Base-by-base conservation (phyloP, 2,888 invertebrate species). In the Teleiodes luculella region DNA sequence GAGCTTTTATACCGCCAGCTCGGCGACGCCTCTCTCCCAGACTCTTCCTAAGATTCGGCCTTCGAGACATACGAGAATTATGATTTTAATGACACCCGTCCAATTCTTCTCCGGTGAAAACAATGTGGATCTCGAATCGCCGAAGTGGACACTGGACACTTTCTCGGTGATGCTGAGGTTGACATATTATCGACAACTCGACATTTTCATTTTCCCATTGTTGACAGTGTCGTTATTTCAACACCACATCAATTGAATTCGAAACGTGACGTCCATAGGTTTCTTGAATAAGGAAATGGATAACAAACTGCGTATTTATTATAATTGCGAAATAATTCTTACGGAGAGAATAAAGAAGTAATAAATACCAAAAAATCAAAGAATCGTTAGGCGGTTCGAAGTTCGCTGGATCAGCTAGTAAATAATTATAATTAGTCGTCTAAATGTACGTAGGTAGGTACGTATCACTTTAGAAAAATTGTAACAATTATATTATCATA, bases 1-100 rank as follows among this genome's bases (percentile, higher is more conserved):
- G 70, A 76, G 76, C 74, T 87, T 89, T 72, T 89, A 89, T 89
- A 89, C 78, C 60, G 72, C 72, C 76, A 72, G 72, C 58, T 74
- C 72, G 80, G 56, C 75, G 77, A 72, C 80, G 78, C 89, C 89
- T 83, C 89, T 88, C 88, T 88, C 88, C 87, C 83, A 76, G 76
- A 70, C 82, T 86, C 88, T 86, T 87, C 86, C 86, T 86, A 86
- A 87, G 76, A 83, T 83, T 85, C 82, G 89, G 89, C 89, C 89
- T 89, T 88, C 88, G 84, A 80, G 74, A 80, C 80, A 75, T 75
- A 72, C 73, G 86, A 87, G 88, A 87, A 86, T 88, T 89, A 88
- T 89, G 86, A 87, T 81, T 87, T 86, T 88, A 88, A 89, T 87
- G 84, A 84, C 81, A 85, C 81, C 71, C 76, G 80, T 79, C 80